phyloP scores from a whole-genome alignment of 2,888 invertebrate species.

The Campoplex capitator region DNA sequence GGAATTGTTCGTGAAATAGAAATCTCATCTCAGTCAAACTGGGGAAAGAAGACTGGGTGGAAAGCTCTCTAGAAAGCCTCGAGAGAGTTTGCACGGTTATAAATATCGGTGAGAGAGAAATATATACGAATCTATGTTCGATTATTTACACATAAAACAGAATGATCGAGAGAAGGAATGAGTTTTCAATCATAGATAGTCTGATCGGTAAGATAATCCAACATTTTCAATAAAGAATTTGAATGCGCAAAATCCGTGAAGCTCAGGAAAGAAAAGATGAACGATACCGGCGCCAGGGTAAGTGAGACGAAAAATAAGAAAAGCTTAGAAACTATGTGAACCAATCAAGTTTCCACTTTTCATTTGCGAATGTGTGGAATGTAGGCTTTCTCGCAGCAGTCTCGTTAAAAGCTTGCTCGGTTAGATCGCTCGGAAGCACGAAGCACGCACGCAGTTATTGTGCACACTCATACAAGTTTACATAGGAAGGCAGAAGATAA shows the following conservation, averaged over 20 bases:
- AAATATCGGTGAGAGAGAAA: not conserved
- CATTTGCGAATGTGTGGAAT: constrained; percentile 3
- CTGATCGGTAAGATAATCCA: not conserved
- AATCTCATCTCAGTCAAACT: not conserved
- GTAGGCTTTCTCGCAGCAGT: constrained; percentile 3
- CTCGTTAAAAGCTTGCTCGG: constrained; percentile 15
- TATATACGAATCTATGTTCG: not conserved
- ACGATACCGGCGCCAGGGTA: not conserved
- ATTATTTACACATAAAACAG: not conserved
- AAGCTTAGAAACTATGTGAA: not conserved
- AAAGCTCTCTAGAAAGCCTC: constrained; percentile 13
- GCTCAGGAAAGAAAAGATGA: not conserved
- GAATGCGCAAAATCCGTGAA: not conserved
- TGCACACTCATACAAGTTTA: constrained; percentile 1
- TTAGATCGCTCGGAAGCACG: not conserved
- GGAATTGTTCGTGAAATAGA: constrained; percentile 14
- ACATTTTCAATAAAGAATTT: not conserved
- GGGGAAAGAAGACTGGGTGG: not conserved
- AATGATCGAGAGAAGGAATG: not conserved
- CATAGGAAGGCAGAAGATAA: constrained; percentile 20
- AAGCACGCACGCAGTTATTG: not conserved
- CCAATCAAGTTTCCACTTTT: not conserved
- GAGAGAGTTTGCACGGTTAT: constrained; percentile 4
- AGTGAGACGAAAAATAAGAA: not conserved
- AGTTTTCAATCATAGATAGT: constrained; percentile 2